Conservation (phyloP, 2,888 invertebrate genomes). For the Meteorus colon region DNA sequence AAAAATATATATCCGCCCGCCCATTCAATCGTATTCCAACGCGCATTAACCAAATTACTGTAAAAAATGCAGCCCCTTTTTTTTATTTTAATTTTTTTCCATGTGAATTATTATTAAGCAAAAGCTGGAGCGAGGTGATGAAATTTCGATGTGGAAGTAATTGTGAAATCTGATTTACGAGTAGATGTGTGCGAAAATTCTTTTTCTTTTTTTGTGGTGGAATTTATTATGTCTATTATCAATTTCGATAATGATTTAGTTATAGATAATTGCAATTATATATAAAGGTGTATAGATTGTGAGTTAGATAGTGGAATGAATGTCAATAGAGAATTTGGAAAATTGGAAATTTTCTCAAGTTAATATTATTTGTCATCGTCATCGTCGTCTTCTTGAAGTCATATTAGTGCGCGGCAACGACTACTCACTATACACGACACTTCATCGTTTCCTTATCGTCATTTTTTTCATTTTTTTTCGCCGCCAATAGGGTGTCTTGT, state of each 20-base stretch:
- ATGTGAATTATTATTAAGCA: not conserved
- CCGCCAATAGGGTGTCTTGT: slow-evolving; percentile 8
- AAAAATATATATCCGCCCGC: slow-evolving; percentile 39
- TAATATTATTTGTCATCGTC: not conserved
- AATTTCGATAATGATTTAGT: no score
- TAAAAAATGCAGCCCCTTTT: not conserved
- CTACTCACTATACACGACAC: slow-evolving; percentile 9
- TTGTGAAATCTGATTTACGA: no score
- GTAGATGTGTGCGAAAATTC: no score
- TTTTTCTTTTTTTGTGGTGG: no score
- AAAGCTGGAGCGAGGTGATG: no score
- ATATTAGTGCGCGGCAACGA: slow-evolving; percentile 20
- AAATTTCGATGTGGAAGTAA: no score
- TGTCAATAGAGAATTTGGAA: not conserved
- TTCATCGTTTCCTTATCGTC: not conserved
- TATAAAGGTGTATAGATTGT: not conserved
- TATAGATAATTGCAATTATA: not conserved
- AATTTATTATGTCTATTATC: no score
- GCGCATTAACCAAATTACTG: slow-evolving; percentile 51
- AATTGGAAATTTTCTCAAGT: not conserved
- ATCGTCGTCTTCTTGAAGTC: slow-evolving; percentile 24
- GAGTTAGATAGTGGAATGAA: not conserved
- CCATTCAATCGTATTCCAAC: slow-evolving; percentile 51
- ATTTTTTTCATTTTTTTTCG: not conserved
- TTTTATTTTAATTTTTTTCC: not conserved